phyloP scores from a whole-genome alignment of 1,140 invertebrate species.

The Ruditapes philippinarum region DNA sequence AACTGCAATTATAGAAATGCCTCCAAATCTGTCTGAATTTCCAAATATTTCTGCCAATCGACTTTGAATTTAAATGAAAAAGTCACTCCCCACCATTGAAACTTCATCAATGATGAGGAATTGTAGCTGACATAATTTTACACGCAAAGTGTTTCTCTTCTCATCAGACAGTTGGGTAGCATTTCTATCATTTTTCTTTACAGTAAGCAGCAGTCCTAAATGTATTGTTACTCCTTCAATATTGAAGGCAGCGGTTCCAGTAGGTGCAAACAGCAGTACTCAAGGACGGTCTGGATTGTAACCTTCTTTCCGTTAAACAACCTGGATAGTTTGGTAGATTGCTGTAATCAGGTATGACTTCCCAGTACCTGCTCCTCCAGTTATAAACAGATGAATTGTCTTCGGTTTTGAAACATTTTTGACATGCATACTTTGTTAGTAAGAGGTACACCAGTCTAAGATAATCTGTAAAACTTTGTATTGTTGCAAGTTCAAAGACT shows the following conservation, averaged over 20 bases:
- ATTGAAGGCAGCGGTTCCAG: constrained; percentile 67
- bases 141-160: neutral
- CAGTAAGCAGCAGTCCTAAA: constrained; percentile 2
- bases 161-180: neutral
- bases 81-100: constrained; percentile 64
- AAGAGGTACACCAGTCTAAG: neutral
- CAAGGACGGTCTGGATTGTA: constrained; percentile 50
- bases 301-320: constrained; percentile 15
- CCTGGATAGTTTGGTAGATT: constrained; percentile 45
- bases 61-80: constrained; percentile 66
- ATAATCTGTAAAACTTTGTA: no score
- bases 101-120: constrained; percentile 72
- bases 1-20: constrained; percentile 65
- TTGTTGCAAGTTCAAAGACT: no score
- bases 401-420: constrained; percentile 49
- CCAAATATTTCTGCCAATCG: constrained; percentile 56
- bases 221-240: constrained; percentile 66
- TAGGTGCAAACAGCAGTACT: constrained; percentile 57
- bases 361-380: constrained; percentile 71
- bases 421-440: neutral
- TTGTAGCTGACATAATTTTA: constrained; percentile 1
- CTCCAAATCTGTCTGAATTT: constrained; percentile 57
- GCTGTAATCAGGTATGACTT: constrained; percentile 66
- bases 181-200: neutral
- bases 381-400: constrained; percentile 68